Conservation (phyloP, 2,797 vertebrate genomes). For the Octomys mimax region DNA sequence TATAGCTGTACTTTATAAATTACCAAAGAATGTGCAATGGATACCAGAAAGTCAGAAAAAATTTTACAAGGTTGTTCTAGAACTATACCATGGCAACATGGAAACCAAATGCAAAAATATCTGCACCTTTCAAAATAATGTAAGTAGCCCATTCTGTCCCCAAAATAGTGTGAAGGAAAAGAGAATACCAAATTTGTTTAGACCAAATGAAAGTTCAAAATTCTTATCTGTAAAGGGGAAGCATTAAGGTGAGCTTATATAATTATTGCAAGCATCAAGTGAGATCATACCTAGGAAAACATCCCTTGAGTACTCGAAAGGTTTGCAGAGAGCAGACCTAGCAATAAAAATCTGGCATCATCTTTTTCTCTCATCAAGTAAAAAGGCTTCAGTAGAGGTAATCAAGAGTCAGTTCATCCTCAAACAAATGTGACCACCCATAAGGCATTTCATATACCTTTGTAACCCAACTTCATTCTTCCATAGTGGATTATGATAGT, state of each 20-base stretch:
- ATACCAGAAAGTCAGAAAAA: not conserved
- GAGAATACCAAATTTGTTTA: not conserved
- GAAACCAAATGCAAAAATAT: not conserved
- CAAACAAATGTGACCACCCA: conserved; percentile 11
- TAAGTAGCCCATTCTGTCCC: not conserved
- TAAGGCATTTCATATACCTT: not conserved
- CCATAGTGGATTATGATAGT: not conserved
- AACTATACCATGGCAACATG: not conserved
- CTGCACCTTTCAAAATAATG: not conserved
- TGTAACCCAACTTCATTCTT: not conserved
- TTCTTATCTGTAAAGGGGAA: not conserved
- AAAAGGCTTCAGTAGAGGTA: not conserved
- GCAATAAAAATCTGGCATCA: not conserved
- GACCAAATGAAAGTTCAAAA: not conserved
- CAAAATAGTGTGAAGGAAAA: not conserved
- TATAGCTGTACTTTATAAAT: conserved; percentile 56
- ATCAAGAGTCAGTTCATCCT: conserved; percentile 2
- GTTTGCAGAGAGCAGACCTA: not conserved
- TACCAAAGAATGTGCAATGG: conserved; percentile 11
- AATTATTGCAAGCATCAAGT: not conserved
- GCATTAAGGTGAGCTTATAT: not conserved
- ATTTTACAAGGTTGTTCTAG: not conserved
- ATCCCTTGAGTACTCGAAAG: not conserved
- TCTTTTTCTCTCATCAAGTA: not conserved
- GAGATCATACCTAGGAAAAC: not conserved